These are phyloP conservation scores for Akabosia matsudoensis DNA, from an alignment of 1,140 invertebrate species.

Conservation along the genomic window DNA sequence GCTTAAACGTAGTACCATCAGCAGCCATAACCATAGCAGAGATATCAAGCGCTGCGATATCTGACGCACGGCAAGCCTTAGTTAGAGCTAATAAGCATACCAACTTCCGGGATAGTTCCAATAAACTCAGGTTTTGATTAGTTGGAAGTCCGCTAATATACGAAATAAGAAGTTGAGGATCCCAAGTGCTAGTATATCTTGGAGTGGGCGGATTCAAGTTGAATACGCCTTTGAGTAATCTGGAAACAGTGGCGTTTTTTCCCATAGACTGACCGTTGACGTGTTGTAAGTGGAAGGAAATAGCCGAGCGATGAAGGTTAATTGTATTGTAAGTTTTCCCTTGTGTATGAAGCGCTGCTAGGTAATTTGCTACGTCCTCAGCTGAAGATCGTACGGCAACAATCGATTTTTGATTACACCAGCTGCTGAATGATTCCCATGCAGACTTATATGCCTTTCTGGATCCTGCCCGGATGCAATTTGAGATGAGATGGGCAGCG, in stretches of 20 bases:
- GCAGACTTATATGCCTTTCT: background rate
- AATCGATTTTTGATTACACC: background rate
- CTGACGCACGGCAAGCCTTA: constrained; percentile 12
- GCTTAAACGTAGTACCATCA: background rate
- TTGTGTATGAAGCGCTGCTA: background rate
- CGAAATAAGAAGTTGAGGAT: background rate
- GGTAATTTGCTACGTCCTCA: background rate
- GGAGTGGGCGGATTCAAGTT: constrained; percentile 21
- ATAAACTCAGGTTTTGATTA: background rate
- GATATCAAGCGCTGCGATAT: background rate
- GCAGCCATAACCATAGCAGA: background rate
- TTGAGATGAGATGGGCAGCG: background rate
- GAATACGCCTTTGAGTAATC: constrained; percentile 26
- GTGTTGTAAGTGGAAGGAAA: background rate
- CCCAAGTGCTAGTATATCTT: background rate
- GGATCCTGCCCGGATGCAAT: background rate
- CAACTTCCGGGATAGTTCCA: background rate
- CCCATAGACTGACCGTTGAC: background rate
- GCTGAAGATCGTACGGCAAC: constrained; percentile 3
- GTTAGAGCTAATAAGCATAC: constrained; percentile 2
- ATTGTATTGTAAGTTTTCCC: background rate
- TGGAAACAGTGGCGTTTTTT: background rate
- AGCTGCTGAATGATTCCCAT: constrained; percentile 14
- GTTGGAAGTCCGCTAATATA: background rate
- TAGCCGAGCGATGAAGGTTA: background rate